Percentiles rank a stretch among this genome's conserved stretches.
Evolutionary conservation across 2,888 invertebrate species (phyloP).

Genomic region (Siphlonurus alternatus): DNA sequence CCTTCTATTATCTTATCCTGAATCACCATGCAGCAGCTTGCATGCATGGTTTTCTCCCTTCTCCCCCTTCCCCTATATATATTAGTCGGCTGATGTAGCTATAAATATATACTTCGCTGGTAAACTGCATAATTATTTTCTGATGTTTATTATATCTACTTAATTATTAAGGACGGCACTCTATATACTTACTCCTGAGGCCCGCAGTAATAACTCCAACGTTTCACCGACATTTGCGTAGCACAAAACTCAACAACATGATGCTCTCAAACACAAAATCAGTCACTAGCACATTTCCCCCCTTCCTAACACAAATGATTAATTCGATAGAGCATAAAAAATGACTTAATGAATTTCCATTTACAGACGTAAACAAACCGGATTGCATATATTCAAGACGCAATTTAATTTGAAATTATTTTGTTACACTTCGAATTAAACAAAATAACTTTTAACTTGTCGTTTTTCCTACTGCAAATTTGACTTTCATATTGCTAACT

Average conservation of each 20-base stretch:
- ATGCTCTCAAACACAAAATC: not conserved
- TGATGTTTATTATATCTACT: too few species aligned
- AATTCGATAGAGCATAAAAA: too few species aligned
- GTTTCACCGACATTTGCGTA: not conserved
- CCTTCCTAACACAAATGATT: too few species aligned
- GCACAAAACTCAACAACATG: not conserved
- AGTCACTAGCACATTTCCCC: not conserved
- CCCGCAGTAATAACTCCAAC: not conserved
- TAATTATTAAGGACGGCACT: too few species aligned
- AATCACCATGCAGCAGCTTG: not conserved
- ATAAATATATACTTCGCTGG: too few species aligned
- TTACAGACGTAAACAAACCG: not conserved
- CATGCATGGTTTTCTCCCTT: too few species aligned
- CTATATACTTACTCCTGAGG: slow-evolving; percentile 2
- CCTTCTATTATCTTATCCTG: not conserved
- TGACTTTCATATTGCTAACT: not conserved
- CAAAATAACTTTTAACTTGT: too few species aligned
- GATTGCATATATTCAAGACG: not conserved
- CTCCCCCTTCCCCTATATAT: not conserved
- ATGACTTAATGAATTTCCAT: not conserved
- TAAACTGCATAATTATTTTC: too few species aligned
- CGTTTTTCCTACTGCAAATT: not conserved
- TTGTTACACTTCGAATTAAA: too few species aligned
- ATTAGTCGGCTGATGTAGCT: too few species aligned
- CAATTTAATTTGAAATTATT: too few species aligned